Evolutionary conservation across 2,797 vertebrate genomes (phyloP).

Genomic region (Jordanella pulchra): DNA sequence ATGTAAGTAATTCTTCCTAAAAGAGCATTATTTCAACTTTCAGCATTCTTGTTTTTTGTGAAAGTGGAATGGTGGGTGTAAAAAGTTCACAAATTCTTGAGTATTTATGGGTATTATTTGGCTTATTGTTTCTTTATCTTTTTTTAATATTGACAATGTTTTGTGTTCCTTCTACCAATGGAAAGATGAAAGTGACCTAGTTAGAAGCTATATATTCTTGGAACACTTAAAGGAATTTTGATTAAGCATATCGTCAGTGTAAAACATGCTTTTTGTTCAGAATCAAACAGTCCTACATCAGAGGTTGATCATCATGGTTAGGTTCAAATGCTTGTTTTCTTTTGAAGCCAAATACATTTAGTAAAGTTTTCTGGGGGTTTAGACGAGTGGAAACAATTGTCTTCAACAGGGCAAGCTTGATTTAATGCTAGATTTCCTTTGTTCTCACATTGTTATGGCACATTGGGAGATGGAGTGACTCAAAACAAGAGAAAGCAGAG

Average conservation of each 20-base stretch:
- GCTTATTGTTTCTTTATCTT: neutral
- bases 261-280: neutral
- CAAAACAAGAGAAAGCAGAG: constrained; percentile 11
- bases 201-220: neutral
- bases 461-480: constrained; percentile 27
- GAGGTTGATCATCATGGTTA: neutral
- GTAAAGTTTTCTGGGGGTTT: constrained; percentile 4
- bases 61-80: neutral
- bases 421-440: constrained; percentile 41
- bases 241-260: neutral
- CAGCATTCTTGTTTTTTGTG: neutral
- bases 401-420: constrained; percentile 21
- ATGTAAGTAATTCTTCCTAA: neutral
- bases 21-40: neutral
- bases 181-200: constrained; percentile 2
- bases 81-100: neutral
- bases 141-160: neutral
- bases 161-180: neutral
- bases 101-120: neutral
- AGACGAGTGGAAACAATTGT: constrained; percentile 10
- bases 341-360: constrained; percentile 11
- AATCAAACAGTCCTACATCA: neutral
- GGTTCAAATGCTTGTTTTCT: constrained; percentile 9
- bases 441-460: constrained; percentile 23
- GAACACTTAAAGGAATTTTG: neutral